Base-by-base conservation (phyloP, 2,113 vertebrate genomes). In the Dicentrarchus labrax region DNA sequence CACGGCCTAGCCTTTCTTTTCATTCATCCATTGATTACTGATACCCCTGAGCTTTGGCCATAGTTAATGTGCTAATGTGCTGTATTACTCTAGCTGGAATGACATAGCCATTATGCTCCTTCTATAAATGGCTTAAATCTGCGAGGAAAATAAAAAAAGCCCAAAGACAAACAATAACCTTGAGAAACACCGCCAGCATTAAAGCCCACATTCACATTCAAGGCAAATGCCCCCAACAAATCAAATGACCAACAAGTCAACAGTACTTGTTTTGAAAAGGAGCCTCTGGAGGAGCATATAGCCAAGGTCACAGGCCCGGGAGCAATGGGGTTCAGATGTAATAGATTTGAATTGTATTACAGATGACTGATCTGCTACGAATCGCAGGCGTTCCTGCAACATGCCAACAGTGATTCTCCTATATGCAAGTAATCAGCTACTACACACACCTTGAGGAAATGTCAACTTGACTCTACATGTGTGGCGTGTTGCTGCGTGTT, bases 221-320 rank as follows among this genome's bases (percentile, higher is more conserved):
- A 72, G 57, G 81, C 86, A 82, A 90, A 91, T 48, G 87, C 78
- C 88, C 84, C 30, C 86, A 78, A 89, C 91, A 90, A 93, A 92
- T 91, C 89, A 93, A 93, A 92, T 82, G 83, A 91, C 86, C 89
- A 88, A 82, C 86, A 84, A 90, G 91, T 92, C 91, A 93, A 91
- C 86, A 88, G 83, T 38, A 83, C 76, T 92, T 91, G 80, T 85
- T 92, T 90, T 91, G 87, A 94, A 90, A 88, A 67, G 83, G 75
- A 87, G 78, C 87, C 84, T 86, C 84, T 24, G 54, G 90, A 92
- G 84, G 66, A 86, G 53, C 77, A 9, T 85, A 57, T 13, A 82
- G 67, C 75, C 92, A 94, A 94, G 91, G 92, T 92, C 89, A 82
- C 54, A 70, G 76, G 87, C 87, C 87, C 17, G 45, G 53, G 54